phyloP scores from a whole-genome alignment of 2,888 invertebrate species.

The Flexamia atlantica region DNA sequence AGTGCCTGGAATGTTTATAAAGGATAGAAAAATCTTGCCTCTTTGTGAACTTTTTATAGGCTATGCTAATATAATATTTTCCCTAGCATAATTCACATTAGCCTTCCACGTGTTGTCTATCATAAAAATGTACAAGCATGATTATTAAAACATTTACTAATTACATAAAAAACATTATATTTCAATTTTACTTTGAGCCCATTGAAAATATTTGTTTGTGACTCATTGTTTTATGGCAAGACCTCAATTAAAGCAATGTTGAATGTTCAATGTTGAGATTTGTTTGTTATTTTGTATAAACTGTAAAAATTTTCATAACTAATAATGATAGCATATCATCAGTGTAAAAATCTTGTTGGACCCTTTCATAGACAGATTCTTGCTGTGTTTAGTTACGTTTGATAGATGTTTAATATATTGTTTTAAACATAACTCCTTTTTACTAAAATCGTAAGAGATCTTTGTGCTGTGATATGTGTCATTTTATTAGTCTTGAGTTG shows the following conservation, averaged over 20 bases:
- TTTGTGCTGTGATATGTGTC: slow-evolving; percentile 41
- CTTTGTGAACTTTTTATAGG: slow-evolving; percentile 12
- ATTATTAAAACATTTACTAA: too few relatives aligned
- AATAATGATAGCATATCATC: slow-evolving; percentile 51
- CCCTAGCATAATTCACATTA: too few relatives aligned
- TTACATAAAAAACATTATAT: too few relatives aligned
- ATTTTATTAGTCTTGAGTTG: slow-evolving; percentile 7
- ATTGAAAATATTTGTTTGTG: too few relatives aligned
- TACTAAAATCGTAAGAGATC: not conserved
- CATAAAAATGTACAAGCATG: too few relatives aligned
- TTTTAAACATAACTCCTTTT: slow-evolving; percentile 16
- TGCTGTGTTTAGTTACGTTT: slow-evolving; percentile 24
- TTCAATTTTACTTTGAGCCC: too few relatives aligned
- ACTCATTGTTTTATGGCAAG: not conserved
- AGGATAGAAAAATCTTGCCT: slow-evolving; percentile 8
- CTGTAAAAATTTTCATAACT: slow-evolving; percentile 31
- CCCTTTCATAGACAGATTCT: not conserved
- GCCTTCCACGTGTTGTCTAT: too few relatives aligned
- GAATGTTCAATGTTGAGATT: slow-evolving; percentile 42
- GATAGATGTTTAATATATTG: slow-evolving; percentile 42
- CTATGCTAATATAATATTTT: not conserved
- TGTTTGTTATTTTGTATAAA: slow-evolving; percentile 40
- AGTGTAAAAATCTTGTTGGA: not conserved
- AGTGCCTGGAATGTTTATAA: slow-evolving; percentile 13
- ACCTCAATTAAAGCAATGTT: slow-evolving; percentile 26